phyloP scores from a whole-genome alignment of 2,113 vertebrate genomes.

The Mellivora capensis region DNA sequence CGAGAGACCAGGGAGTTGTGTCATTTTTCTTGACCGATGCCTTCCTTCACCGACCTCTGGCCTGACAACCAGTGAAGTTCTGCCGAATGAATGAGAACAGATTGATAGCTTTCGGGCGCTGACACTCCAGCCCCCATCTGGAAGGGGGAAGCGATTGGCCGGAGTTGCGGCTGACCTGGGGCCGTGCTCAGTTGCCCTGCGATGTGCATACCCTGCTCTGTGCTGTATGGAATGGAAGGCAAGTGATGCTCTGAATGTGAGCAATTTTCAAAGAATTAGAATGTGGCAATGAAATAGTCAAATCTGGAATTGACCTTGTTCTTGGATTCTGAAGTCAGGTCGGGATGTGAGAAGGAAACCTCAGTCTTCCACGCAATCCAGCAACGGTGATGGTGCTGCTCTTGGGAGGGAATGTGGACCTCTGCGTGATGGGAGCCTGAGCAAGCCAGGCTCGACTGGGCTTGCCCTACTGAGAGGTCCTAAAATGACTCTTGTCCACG shows the following conservation, averaged over 20 bases:
- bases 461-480: background rate
- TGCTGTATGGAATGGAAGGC: background rate
- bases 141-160: background rate
- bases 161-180: background rate
- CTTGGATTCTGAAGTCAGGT: background rate
- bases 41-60: background rate
- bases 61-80: background rate
- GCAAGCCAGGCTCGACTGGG: background rate
- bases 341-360: background rate
- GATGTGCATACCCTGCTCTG: background rate
- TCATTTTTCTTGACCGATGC: background rate
- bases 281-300: background rate
- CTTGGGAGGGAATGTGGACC: background rate
- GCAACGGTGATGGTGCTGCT: rapidly evolving
- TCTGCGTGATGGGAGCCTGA: background rate
- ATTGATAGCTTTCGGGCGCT: background rate
- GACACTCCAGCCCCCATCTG: background rate
- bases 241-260: background rate
- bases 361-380: rapidly evolving
- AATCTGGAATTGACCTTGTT: background rate
- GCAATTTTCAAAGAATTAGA: background rate
- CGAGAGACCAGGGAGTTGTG: background rate
- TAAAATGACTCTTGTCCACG: background rate
- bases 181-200: background rate
- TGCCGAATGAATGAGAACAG: background rate